phyloP scores from a whole-genome alignment of 2,888 invertebrate species.

The Macropis europaea region DNA sequence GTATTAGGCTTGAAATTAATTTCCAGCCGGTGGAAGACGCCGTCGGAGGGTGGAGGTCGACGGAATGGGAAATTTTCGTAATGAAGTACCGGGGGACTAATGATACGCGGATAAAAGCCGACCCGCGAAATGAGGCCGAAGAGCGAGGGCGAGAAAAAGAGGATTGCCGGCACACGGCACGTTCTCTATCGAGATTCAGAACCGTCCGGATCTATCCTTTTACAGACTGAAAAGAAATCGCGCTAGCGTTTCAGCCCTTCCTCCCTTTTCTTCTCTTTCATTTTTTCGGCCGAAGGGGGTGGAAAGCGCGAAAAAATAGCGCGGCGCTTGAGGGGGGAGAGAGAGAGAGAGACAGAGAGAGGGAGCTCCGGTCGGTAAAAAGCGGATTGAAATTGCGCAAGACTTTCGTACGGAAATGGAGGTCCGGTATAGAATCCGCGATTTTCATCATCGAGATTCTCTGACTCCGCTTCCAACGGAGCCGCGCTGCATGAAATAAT shows the following conservation, averaged over 20 bases:
- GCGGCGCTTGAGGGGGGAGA: background rate
- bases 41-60: background rate
- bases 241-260: conserved; percentile 24
- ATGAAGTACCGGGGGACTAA: conserved; percentile 42
- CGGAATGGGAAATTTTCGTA: conserved; percentile 45
- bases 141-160: conserved; percentile 14
- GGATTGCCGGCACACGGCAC: conserved; percentile 20
- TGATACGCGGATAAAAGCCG: conserved; percentile 48
- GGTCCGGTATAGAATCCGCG: conserved; percentile 45
- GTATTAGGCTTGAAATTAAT: conserved; percentile 51
- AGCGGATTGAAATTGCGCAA: conserved; percentile 51
- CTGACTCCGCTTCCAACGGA: no score
- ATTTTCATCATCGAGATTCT: conserved; percentile 48
- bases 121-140: conserved; percentile 42
- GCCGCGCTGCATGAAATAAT: conserved; percentile 44
- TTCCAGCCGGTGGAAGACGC: conserved; percentile 9
- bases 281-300: conserved; percentile 24
- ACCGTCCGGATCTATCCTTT: conserved; percentile 44
- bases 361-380: conserved; percentile 26
- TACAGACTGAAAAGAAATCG: conserved; percentile 54
- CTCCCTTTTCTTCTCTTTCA: background rate
- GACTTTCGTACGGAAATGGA: conserved; percentile 51
- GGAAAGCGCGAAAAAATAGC: conserved; percentile 26
- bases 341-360: background rate
- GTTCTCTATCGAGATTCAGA: conserved; percentile 48